Evolutionary conservation across 2,888 invertebrate genomes (phyloP).

Genomic region (Schrankia costaestrigalis): DNA sequence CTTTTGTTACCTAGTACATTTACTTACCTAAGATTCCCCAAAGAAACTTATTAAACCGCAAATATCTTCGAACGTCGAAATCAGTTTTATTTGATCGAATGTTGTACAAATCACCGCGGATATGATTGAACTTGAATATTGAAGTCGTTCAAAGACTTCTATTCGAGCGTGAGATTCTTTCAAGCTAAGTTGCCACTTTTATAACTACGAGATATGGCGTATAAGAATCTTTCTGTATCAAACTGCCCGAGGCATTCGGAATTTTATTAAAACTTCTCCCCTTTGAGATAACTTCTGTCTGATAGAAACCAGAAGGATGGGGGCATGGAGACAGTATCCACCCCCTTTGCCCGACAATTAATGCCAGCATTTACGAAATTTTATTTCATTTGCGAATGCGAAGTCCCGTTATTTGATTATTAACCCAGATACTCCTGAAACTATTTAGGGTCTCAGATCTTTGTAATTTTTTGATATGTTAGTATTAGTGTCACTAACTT

Average conservation of each 20-base stretch:
- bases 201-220: constrained; percentile 55
- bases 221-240: constrained; percentile 63
- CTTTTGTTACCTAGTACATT: constrained; percentile 12
- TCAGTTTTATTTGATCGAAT: constrained; percentile 37
- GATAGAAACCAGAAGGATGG: constrained; percentile 62
- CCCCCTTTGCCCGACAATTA: constrained; percentile 57
- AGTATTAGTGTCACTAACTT: too few relatives aligned
- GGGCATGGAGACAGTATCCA: constrained; percentile 30
- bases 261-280: constrained; percentile 79
- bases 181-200: constrained; percentile 50
- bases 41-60: constrained; percentile 23
- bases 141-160: constrained; percentile 51
- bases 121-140: constrained; percentile 48
- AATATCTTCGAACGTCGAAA: constrained; percentile 16
- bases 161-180: constrained; percentile 48
- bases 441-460: too few relatives aligned
- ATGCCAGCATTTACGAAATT: constrained; percentile 73
- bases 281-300: constrained; percentile 76
- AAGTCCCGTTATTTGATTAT: constrained; percentile 75
- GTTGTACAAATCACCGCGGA: constrained; percentile 38
- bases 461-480: too few relatives aligned
- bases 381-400: constrained; percentile 72
- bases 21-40: constrained; percentile 13
- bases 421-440: too few relatives aligned
- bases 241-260: constrained; percentile 66